Percentiles rank a stretch among this genome's conserved stretches.
Evolutionary conservation across 2,888 invertebrate species (phyloP).

Genomic region (Harpalus rufipes): DNA sequence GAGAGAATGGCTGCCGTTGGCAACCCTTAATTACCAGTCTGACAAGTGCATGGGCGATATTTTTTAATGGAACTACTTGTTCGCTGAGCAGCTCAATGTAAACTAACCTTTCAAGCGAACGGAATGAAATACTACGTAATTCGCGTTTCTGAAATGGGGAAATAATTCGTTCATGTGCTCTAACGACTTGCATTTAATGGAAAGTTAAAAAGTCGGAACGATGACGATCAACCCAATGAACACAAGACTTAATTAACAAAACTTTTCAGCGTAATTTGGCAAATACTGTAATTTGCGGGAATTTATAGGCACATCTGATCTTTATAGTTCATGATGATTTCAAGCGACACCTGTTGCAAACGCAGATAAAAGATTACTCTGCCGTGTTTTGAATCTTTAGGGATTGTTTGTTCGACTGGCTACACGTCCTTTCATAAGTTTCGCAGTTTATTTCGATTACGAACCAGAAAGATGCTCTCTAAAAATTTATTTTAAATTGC

Average conservation of each 20-base stretch:
- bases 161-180: constrained; percentile 52
- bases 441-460: constrained; percentile 36
- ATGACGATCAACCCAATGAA: constrained; percentile 50
- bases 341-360: constrained; percentile 64
- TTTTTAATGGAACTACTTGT: constrained; percentile 38
- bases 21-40: constrained; percentile 25
- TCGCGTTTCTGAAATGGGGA: constrained; percentile 45
- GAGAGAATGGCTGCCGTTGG: not conserved
- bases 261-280: constrained; percentile 57
- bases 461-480: not conserved
- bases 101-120: constrained; percentile 50
- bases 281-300: constrained; percentile 55
- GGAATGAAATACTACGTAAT: constrained; percentile 49
- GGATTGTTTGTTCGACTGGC: constrained; percentile 30
- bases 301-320: constrained; percentile 60
- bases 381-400: not conserved
- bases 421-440: constrained; percentile 19
- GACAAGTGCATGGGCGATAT: constrained; percentile 33
- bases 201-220: constrained; percentile 59
- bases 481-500: constrained; percentile 19
- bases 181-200: constrained; percentile 57
- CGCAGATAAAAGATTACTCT: constrained; percentile 49
- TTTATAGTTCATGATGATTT: constrained; percentile 64
- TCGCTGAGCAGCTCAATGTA: constrained; percentile 41
- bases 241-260: constrained; percentile 65